These are phyloP conservation scores for Hippocampus barbouri DNA, from an alignment of 2,113 vertebrate genomes.

Conservation along the genomic window DNA sequence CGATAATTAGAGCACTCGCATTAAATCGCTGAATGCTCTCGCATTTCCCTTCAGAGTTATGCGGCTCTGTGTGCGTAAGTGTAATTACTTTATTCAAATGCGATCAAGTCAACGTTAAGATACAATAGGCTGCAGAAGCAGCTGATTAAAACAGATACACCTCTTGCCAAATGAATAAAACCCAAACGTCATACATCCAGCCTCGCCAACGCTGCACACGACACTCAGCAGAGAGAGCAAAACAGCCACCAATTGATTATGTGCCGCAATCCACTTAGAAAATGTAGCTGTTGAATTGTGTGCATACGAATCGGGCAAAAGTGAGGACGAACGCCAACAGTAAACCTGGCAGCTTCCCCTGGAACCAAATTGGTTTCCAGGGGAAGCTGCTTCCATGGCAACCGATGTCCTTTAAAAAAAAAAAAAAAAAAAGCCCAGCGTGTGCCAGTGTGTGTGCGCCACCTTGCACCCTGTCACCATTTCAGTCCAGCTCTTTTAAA, in stretches of 20 bases:
- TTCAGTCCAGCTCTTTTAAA: background rate
- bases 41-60: conserved; percentile 17
- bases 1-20: conserved; percentile 30
- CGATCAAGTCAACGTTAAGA: background rate
- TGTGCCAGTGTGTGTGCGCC: background rate
- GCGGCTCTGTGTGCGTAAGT: conserved; percentile 27
- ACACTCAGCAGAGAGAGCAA: background rate
- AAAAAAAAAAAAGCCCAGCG: conserved; percentile 52
- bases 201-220: conserved; percentile 29
- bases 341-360: background rate
- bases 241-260: conserved; percentile 43
- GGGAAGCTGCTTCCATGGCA: conserved; percentile 74
- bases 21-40: background rate
- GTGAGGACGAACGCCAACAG: background rate
- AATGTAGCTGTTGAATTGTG: conserved; percentile 14
- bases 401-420: conserved; percentile 72
- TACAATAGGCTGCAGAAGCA: conserved; percentile 4
- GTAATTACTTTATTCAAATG: conserved; percentile 54
- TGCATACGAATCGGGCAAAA: background rate
- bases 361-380: conserved; percentile 52
- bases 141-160: conserved; percentile 25
- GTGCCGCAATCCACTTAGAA: conserved; percentile 10
- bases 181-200: conserved; percentile 56
- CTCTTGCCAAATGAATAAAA: conserved; percentile 46
- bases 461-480: background rate